These are phyloP conservation scores for Rotaria sp. DNA, from an alignment of 2,888 invertebrate genomes.

Conservation along the genomic window DNA sequence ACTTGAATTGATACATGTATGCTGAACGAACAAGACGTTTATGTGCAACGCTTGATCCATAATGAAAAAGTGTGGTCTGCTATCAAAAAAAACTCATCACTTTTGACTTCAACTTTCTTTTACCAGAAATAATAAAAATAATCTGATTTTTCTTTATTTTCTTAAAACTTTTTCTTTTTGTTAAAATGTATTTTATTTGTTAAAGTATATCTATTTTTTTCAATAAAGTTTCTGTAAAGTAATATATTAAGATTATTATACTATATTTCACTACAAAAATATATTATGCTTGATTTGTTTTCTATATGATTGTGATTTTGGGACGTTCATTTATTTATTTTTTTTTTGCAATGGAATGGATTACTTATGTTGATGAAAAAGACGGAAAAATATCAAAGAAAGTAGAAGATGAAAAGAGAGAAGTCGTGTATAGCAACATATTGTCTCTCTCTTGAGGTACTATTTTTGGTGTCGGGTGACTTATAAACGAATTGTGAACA, in stretches of 20 bases:
- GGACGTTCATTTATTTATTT: neutral
- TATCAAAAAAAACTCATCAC: neutral
- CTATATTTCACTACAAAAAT: too few relatives aligned
- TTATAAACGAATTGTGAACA: too few relatives aligned
- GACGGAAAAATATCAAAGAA: too few relatives aligned
- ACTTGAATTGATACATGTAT: neutral
- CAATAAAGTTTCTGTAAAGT: too few relatives aligned
- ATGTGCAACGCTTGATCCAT: neutral
- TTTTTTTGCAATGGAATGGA: neutral
- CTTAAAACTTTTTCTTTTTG: neutral
- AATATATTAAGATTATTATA: too few relatives aligned
- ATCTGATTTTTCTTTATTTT: neutral
- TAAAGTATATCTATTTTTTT: neutral
- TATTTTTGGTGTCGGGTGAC: too few relatives aligned
- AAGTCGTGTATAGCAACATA: too few relatives aligned
- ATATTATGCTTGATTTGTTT: too few relatives aligned
- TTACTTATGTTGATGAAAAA: neutral
- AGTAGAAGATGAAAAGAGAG: too few relatives aligned
- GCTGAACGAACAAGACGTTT: neutral
- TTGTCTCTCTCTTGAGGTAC: too few relatives aligned
- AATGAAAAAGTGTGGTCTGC: neutral
- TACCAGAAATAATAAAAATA: neutral
- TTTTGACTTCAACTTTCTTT: neutral
- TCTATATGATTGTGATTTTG: too few relatives aligned
- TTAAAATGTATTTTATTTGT: neutral